Evolutionary conservation across 2,113 vertebrate species (phyloP).

Genomic region (Scomber japonicus): DNA sequence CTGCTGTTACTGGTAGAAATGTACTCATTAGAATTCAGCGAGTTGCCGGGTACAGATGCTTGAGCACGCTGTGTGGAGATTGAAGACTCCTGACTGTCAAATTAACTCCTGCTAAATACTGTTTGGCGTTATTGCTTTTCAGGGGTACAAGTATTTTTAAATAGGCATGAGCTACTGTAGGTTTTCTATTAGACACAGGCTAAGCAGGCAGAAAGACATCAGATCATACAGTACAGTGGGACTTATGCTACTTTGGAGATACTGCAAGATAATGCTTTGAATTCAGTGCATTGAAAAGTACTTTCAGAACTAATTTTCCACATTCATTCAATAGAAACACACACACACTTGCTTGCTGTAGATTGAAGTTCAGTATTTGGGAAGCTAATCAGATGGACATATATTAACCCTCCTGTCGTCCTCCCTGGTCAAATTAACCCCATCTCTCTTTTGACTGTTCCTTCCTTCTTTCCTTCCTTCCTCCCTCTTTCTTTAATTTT

Average conservation of each 20-base stretch:
- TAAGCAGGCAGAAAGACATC: constrained; percentile 25
- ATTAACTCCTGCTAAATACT: constrained; percentile 75
- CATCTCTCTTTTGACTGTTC: no score
- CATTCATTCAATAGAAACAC: not conserved
- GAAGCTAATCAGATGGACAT: not conserved
- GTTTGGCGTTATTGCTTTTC: constrained; percentile 60
- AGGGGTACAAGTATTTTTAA: constrained; percentile 37
- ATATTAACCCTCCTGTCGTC: not conserved
- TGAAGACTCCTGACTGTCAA: constrained; percentile 71
- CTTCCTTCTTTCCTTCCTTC: no score
- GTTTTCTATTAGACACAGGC: constrained; percentile 29
- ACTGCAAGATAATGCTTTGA: not conserved
- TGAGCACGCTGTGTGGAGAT: constrained; percentile 57
- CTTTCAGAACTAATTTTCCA: constrained; percentile 8
- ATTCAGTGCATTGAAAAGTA: not conserved
- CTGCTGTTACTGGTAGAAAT: constrained; percentile 45
- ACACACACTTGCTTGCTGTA: not conserved
- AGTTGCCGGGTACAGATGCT: constrained; percentile 58
- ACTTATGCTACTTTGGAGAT: not conserved
- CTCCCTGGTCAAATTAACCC: no score
- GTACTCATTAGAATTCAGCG: constrained; percentile 70
- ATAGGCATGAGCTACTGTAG: constrained; percentile 20
- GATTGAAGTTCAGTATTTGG: not conserved
- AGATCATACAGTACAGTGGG: not conserved
- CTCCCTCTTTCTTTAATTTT: no score